phyloP scores from a whole-genome alignment of 1,140 invertebrate species.

The Hydropsyche tenuis region DNA sequence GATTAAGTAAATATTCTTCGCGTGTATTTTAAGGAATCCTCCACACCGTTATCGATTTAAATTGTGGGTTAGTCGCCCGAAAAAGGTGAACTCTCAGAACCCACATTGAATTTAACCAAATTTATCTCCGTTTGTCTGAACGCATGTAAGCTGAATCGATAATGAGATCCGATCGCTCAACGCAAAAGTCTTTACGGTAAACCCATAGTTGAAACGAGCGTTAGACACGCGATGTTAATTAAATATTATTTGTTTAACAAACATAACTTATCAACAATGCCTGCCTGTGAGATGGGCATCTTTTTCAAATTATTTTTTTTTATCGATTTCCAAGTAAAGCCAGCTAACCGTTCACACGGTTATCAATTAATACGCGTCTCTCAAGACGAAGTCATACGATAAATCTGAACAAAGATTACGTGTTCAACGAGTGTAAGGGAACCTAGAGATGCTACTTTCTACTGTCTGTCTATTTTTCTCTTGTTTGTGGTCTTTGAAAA shows the following conservation, averaged over 20 bases:
- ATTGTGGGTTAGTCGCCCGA: slow-evolving; percentile 27
- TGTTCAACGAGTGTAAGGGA: slow-evolving; percentile 17
- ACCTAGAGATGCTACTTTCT: slow-evolving; percentile 31
- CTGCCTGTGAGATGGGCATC: no score
- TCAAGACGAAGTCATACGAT: slow-evolving; percentile 18
- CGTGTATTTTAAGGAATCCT: slow-evolving; percentile 18
- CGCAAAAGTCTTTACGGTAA: no score
- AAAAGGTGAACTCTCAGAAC: slow-evolving; percentile 1
- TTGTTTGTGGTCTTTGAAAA: slow-evolving; percentile 16
- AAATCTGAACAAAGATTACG: slow-evolving; percentile 32
- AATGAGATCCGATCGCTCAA: not conserved
- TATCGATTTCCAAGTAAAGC: slow-evolving; percentile 28
- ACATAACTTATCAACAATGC: slow-evolving; percentile 21
- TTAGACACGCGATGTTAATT: slow-evolving; percentile 9
- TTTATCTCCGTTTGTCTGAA: not conserved
- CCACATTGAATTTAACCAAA: not conserved
- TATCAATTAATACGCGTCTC: slow-evolving; percentile 36
- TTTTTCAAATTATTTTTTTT: slow-evolving; percentile 15
- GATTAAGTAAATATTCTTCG: slow-evolving; percentile 9
- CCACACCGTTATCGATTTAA: slow-evolving; percentile 27
- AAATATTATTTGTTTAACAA: slow-evolving; percentile 24
- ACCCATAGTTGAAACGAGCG: not conserved
- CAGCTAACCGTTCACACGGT: slow-evolving; percentile 25
- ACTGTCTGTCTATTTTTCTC: slow-evolving; percentile 1
- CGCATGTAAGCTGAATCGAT: slow-evolving; percentile 6